phyloP scores from a whole-genome alignment of 2,888 invertebrate genomes.

The Eremobia ochroleuca region DNA sequence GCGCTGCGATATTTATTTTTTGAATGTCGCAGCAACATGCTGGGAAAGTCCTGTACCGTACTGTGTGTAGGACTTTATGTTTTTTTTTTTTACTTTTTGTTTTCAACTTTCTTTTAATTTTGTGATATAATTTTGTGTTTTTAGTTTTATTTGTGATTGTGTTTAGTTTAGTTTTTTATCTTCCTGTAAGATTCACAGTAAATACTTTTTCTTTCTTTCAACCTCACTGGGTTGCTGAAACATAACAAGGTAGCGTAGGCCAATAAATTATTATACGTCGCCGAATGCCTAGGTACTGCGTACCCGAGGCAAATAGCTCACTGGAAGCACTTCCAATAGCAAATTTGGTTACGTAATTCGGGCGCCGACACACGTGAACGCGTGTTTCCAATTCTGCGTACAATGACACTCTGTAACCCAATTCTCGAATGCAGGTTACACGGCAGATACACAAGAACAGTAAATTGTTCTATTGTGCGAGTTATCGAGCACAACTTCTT shows the following conservation, averaged over 20 bases:
- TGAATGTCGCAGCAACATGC: too few relatives aligned
- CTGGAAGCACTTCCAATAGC: constrained; percentile 10
- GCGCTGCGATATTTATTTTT: too few relatives aligned
- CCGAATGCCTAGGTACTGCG: background rate
- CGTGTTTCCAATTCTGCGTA: constrained; percentile 26
- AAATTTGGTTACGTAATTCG: constrained; percentile 33
- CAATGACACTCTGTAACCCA: background rate
- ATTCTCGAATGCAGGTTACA: constrained; percentile 5
- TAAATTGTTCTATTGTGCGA: constrained; percentile 14
- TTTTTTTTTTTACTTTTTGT: too few relatives aligned
- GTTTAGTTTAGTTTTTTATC: background rate
- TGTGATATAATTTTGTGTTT: too few relatives aligned
- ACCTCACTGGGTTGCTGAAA: background rate
- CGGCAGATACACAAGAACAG: background rate
- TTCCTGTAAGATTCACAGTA: background rate
- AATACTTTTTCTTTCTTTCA: background rate
- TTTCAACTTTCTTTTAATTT: too few relatives aligned
- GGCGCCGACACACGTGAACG: background rate
- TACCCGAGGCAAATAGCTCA: constrained; percentile 13
- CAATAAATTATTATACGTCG: background rate
- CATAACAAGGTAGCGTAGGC: too few relatives aligned
- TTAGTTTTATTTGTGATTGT: too few relatives aligned
- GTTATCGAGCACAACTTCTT: constrained; percentile 35
- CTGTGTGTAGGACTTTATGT: too few relatives aligned
- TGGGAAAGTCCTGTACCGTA: too few relatives aligned